Conservation (phyloP, 2,113 vertebrate genomes). For the Canis aureus region DNA sequence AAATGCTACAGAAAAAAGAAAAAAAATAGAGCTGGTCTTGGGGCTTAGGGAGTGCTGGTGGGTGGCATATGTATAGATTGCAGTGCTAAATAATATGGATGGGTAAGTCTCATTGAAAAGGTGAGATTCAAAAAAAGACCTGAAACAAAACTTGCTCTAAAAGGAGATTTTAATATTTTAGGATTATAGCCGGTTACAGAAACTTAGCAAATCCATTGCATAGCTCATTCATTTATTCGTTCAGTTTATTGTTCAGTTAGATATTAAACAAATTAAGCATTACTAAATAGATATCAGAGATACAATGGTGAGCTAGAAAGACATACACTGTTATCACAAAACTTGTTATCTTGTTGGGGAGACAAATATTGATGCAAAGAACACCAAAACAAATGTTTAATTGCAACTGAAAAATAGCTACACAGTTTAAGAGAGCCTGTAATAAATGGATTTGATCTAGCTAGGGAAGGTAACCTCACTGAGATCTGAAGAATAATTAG, state of each 20-base stretch:
- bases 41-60: not conserved
- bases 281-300: not conserved
- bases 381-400: not conserved
- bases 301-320: not conserved
- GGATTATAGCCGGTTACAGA: not conserved
- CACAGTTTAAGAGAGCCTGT: not conserved
- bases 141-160: not conserved
- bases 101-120: not conserved
- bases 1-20: not conserved
- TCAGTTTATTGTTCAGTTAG: not conserved
- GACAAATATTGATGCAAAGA: not conserved
- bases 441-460: not conserved
- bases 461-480: not conserved
- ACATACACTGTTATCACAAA: not conserved
- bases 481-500: not conserved
- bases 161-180: conserved; percentile 21
- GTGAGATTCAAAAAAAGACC: not conserved
- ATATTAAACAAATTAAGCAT: not conserved
- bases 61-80: not conserved
- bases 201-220: not conserved
- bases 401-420: not conserved
- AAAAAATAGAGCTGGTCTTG: not conserved
- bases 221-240: not conserved
- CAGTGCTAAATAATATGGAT: not conserved
- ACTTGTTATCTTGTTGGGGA: not conserved